These are phyloP conservation scores for Microtus pennsylvanicus DNA, from an alignment of 2,113 vertebrate genomes.

Conservation along the genomic window DNA sequence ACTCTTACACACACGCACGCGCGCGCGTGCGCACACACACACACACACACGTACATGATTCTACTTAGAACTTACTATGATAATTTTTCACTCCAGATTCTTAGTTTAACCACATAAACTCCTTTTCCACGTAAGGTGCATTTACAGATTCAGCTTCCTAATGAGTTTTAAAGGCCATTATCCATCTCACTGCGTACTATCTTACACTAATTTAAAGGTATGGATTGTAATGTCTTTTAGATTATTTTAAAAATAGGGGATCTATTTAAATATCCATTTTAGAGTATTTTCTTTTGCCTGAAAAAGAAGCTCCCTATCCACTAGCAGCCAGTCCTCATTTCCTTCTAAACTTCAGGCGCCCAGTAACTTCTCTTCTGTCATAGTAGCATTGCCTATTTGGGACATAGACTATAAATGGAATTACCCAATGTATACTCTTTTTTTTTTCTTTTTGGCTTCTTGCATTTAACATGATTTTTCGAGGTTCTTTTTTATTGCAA, in stretches of 20 bases:
- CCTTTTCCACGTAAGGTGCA: neutral
- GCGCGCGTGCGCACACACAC: no score
- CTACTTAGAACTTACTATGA: neutral
- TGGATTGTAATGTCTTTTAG: neutral
- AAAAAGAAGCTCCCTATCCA: neutral
- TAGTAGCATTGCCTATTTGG: neutral
- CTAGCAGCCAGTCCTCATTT: neutral
- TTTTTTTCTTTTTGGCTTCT: neutral
- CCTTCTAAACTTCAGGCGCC: neutral
- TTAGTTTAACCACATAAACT: neutral
- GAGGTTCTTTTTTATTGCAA: slow-evolving; percentile 14
- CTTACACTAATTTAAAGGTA: neutral
- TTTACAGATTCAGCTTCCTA: neutral
- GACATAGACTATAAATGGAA: neutral
- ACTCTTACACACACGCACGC: neutral
- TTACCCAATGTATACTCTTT: neutral
- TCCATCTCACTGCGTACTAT: neutral
- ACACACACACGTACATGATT: neutral
- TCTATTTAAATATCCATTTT: neutral
- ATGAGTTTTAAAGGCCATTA: neutral
- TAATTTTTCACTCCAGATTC: neutral
- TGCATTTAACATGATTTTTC: neutral
- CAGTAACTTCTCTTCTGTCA: neutral
- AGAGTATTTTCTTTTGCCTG: neutral
- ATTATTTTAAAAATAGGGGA: neutral